Percentiles rank a stretch among this genome's conserved stretches.
Evolutionary conservation across 92 coral and sea anemone species (phyloP).

Genomic region (Galaxea fascicularis): DNA sequence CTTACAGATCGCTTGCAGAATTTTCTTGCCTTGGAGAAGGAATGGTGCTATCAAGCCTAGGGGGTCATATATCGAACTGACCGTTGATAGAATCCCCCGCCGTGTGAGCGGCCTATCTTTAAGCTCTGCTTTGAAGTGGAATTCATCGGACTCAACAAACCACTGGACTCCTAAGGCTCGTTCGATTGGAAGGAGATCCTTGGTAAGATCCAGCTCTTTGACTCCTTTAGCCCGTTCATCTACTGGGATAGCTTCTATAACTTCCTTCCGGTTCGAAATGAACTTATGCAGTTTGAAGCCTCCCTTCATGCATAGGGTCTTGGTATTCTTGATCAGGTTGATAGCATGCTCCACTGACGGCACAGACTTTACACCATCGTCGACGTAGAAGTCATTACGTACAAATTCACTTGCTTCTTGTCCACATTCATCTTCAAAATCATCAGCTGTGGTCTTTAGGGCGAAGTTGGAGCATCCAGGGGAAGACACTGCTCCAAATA

Average conservation of each 20-base stretch:
- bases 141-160: slow-evolving; percentile 9
- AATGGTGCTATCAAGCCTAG: too few species aligned
- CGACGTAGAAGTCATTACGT: too few species aligned
- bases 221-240: slow-evolving; percentile 4
- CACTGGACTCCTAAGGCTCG: slow-evolving; percentile 14
- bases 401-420: background rate
- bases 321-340: too few species aligned
- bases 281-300: slow-evolving; percentile 24
- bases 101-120: too few species aligned
- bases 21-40: too few species aligned
- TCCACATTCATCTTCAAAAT: background rate
- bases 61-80: too few species aligned
- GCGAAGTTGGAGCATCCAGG: background rate
- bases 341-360: too few species aligned
- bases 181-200: slow-evolving; percentile 7
- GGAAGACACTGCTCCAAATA: too few species aligned
- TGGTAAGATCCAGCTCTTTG: background rate
- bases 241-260: background rate
- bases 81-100: too few species aligned
- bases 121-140: too few species aligned
- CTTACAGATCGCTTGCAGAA: too few species aligned
- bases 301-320: background rate
- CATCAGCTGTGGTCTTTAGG: background rate
- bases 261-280: slow-evolving; percentile 22
- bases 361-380: too few species aligned